Evolutionary conservation across 1,140 invertebrate genomes (phyloP), one percentile per base, ranked within the genome.

Genomic region (Gonatopus flavifemur): DNA sequence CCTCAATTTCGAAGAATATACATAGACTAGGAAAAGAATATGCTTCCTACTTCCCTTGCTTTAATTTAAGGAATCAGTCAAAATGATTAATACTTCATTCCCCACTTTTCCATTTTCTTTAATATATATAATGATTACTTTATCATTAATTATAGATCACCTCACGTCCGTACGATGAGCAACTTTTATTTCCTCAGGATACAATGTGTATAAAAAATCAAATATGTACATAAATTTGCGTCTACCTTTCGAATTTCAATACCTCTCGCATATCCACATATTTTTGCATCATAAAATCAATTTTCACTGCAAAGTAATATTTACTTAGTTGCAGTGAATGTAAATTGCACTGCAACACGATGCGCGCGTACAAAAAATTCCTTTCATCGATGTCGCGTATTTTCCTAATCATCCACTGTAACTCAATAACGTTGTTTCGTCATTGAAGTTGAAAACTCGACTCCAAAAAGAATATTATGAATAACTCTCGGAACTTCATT

Each of bases 61-160:
- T 28, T 22, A 45, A 59, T 52, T 44, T 40, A 55, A 41, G 47
- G 32, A 55, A 36, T 59, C 43, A 48, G 40, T 59, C 44, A 13
- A 40, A 49, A 48, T 8, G 33, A 40, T 55, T 51, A 55, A 60
- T 59, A 55, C 56, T 55, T 55, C 55, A n/a, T n/a, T n/a, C n/a
- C n/a, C n/a, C n/a, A n/a, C n/a, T n/a, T n/a, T n/a, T n/a, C n/a
- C 18, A n/a, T 40, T 19, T 16, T 24, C 7, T 5, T 36, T 8
- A n/a, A 7, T 16, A 7, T 13, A 5, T 21, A 43, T 30, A n/a
- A 7, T 10, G 9, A 43, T n/a, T 22, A 22, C 24, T 12, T 15
- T 33, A 33, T 7, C 6, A 43, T 33, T 19, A 13, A 33, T 44
- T 44, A 36, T 20, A 32, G 3, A 52, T 33, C 41, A 25, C 2